Evolutionary conservation across 2,888 invertebrate species (phyloP).

Genomic region (Sericinus montela): DNA sequence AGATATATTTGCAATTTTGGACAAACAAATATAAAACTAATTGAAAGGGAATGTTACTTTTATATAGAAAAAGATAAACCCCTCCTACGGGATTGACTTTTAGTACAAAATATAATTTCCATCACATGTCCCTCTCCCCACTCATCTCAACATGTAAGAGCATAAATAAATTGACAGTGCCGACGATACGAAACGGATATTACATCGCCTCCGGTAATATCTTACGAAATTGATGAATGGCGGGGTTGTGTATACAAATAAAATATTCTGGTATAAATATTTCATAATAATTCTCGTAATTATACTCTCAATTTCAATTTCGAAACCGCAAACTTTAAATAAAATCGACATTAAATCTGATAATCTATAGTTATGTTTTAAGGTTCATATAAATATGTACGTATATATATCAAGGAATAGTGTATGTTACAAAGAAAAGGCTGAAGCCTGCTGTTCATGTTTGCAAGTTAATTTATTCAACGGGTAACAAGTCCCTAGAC

Average conservation of each 20-base stretch:
- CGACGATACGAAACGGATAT: conserved; percentile 47
- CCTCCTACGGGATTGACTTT: not conserved
- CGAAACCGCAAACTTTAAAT: no score
- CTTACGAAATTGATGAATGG: conserved; percentile 12
- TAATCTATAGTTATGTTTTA: no score
- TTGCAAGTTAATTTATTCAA: conserved; percentile 19
- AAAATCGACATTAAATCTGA: no score
- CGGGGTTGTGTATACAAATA: conserved; percentile 1
- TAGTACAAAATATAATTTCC: conserved; percentile 16
- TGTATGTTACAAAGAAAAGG: conserved; percentile 8
- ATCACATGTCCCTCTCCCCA: conserved; percentile 15
- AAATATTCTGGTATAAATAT: no score
- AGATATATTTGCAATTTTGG: no score
- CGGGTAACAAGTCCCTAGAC: conserved; percentile 19
- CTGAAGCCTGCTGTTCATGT: conserved; percentile 16
- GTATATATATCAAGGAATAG: not conserved
- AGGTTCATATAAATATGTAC: no score
- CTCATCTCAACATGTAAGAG: conserved; percentile 40
- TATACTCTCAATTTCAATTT: no score
- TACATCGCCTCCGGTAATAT: conserved; percentile 38
- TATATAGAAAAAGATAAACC: not conserved
- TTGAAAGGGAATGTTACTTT: not conserved
- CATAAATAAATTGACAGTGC: conserved; percentile 48
- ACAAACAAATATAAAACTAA: no score
- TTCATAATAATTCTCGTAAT: no score